Percentiles rank a stretch among this genome's conserved stretches.
Conservation (phyloP, 2,888 invertebrate genomes). For the Volucella zonaria region DNA sequence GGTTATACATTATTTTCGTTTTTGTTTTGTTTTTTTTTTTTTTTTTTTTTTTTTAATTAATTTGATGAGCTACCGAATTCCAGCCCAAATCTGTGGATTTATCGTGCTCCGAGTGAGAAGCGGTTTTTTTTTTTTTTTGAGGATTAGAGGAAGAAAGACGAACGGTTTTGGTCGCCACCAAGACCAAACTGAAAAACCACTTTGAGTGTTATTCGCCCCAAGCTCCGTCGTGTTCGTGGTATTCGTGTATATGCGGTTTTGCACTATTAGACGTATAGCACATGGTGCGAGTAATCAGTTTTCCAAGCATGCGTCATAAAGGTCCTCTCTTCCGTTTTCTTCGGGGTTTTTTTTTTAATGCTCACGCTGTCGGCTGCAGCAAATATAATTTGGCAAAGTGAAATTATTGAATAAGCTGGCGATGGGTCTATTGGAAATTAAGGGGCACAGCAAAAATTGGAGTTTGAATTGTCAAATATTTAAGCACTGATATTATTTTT, state of each 20-base stretch:
- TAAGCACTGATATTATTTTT: not conserved
- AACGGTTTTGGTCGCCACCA: slow-evolving; percentile 56
- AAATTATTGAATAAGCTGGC: not conserved
- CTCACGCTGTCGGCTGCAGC: slow-evolving; percentile 2
- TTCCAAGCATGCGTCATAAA: slow-evolving; percentile 65
- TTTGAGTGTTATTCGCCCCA: slow-evolving; percentile 70
- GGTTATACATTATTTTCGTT: too few relatives aligned
- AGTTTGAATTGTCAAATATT: not conserved
- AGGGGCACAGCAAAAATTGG: not conserved
- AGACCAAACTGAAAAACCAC: slow-evolving; percentile 61
- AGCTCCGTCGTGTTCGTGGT: slow-evolving; percentile 21
- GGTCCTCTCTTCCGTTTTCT: not conserved
- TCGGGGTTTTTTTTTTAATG: slow-evolving; percentile 39
- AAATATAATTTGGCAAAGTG: not conserved
- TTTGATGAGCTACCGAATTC: slow-evolving; percentile 23
- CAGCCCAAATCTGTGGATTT: not conserved
- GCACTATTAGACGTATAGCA: slow-evolving; percentile 60
- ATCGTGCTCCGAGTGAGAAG: slow-evolving; percentile 16
- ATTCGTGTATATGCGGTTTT: slow-evolving; percentile 53
- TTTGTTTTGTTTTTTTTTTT: too few relatives aligned
- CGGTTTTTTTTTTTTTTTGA: slow-evolving; percentile 19
- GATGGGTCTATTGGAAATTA: slow-evolving; percentile 1
- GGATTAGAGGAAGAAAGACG: not conserved
- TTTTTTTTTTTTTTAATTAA: not conserved
- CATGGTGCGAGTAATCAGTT: slow-evolving; percentile 71